phyloP scores from a whole-genome alignment of 2,888 invertebrate species.

The Hemicrepidius hirtus region DNA sequence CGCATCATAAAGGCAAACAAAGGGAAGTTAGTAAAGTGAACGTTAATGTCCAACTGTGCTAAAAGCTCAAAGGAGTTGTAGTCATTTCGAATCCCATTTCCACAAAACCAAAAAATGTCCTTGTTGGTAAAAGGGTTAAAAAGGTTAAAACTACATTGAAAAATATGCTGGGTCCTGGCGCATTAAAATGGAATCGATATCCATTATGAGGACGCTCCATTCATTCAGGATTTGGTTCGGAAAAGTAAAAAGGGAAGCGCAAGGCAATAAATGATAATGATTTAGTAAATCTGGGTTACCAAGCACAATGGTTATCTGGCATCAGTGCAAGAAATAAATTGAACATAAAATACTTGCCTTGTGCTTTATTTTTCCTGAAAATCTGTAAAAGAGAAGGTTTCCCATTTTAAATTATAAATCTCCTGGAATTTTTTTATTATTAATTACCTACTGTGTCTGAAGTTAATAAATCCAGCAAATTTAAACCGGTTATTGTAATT shows the following conservation, averaged over 20 bases:
- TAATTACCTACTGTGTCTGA: conserved; percentile 2
- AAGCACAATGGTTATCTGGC: conserved; percentile 15
- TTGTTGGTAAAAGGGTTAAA: conserved; percentile 16
- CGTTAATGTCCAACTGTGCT: background rate
- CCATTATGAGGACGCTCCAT: conserved; percentile 30
- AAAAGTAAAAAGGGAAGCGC: conserved; percentile 18
- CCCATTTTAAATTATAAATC: conserved; percentile 6
- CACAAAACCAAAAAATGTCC: conserved; percentile 4
- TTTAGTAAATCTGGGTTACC: conserved; percentile 21
- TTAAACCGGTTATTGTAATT: conserved; percentile 9
- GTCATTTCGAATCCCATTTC: conserved; percentile 8
- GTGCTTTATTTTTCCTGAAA: background rate
- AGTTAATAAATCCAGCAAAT: conserved; percentile 5
- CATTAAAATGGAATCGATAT: conserved; percentile 30
- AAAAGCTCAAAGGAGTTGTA: background rate
- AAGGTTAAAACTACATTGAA: conserved; percentile 25
- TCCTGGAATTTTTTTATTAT: background rate
- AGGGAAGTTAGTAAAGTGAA: conserved; percentile 7
- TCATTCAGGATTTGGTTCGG: conserved; percentile 17
- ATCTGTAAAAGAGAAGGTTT: too few species aligned
- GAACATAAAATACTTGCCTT: background rate
- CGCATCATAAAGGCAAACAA: conserved; percentile 6
- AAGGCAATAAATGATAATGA: conserved; percentile 25
- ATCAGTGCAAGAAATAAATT: conserved; percentile 6
- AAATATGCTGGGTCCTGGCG: conserved; percentile 2